Evolutionary conservation across 2,888 invertebrate species (phyloP).

Genomic region (Dysmachus trigonus): DNA sequence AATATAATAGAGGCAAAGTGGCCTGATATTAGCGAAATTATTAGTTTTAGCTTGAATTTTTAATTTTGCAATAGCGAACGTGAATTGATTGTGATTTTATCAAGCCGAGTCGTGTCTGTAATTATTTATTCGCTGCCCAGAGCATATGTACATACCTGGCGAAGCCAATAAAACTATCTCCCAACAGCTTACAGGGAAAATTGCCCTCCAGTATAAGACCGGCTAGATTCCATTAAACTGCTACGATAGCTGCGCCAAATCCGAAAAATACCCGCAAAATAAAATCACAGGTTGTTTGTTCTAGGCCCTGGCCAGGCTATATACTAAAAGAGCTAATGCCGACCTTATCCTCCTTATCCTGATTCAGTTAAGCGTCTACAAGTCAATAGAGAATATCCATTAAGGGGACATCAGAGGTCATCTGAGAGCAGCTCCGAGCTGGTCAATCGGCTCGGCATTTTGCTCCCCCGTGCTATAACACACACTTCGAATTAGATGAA

Average conservation of each 20-base stretch:
- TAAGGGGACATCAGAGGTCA: constrained; percentile 42
- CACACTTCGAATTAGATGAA: constrained; percentile 15
- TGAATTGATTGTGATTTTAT: background rate
- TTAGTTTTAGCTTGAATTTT: background rate
- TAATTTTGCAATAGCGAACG: background rate
- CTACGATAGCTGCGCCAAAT: constrained; percentile 14
- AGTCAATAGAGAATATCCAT: constrained; percentile 41
- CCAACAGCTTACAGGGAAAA: background rate
- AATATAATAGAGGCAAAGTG: constrained; percentile 17
- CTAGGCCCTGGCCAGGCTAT: background rate
- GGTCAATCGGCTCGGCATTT: constrained; percentile 34
- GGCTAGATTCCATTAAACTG: background rate
- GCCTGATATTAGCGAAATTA: constrained; percentile 15
- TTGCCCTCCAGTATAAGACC: background rate
- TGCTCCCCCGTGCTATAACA: constrained; percentile 26
- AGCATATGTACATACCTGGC: background rate
- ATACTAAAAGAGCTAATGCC: background rate
- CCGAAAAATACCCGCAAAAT: constrained; percentile 28
- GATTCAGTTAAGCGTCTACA: constrained; percentile 42
- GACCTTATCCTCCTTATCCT: constrained; percentile 41
- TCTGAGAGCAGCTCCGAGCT: constrained; percentile 25
- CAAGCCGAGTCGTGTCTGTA: background rate
- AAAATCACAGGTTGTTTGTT: constrained; percentile 41
- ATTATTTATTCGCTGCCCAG: background rate
- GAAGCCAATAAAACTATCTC: background rate